Percentiles rank a stretch among this genome's conserved stretches.
Evolutionary conservation across 2,113 vertebrate genomes (phyloP).

Genomic region (Nansenia antarctica): DNA sequence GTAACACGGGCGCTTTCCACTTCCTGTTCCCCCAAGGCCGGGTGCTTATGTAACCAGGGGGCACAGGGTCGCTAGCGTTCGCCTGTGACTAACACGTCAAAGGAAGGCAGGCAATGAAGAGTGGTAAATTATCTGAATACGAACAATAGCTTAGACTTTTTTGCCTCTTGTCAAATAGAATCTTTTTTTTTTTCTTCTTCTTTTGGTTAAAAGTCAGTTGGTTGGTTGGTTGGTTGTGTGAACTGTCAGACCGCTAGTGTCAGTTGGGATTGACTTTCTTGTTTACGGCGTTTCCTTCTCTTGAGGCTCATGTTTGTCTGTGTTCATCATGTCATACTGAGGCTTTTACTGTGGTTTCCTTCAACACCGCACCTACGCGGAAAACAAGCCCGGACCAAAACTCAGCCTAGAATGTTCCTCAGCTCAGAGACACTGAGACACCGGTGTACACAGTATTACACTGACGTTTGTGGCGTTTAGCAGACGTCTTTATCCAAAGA

Average conservation of each 20-base stretch:
- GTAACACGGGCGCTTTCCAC: slow-evolving; percentile 52
- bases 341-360: background rate
- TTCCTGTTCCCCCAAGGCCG: slow-evolving; percentile 48
- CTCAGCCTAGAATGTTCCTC: background rate
- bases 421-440: background rate
- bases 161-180: background rate
- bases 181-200: background rate
- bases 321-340: background rate
- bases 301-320: background rate
- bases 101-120: background rate
- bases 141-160: background rate
- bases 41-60: slow-evolving; percentile 42
- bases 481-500: too few species aligned
- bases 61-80: slow-evolving; percentile 30
- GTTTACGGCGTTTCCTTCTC: background rate
- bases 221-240: background rate
- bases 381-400: background rate
- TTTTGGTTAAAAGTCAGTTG: background rate
- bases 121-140: background rate
- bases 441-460: too few species aligned
- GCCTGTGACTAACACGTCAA: background rate
- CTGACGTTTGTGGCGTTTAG: too few species aligned
- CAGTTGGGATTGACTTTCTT: background rate
- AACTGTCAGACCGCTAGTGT: background rate
- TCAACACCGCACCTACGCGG: background rate